Evolutionary conservation across 2,888 invertebrate genomes (phyloP).

Genomic region (Selenia dentaria): DNA sequence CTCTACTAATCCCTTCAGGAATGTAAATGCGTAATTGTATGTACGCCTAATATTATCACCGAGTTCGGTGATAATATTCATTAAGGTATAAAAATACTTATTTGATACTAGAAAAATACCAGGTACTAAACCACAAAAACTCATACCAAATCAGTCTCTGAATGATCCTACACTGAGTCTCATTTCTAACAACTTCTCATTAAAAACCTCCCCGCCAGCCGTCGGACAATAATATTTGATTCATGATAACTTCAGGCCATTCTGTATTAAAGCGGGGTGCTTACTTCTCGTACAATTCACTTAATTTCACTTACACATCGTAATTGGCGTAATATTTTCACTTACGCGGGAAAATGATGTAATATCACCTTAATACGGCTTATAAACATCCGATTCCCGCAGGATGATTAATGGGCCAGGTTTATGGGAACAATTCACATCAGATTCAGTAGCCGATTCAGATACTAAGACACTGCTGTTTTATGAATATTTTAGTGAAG

Average conservation of each 20-base stretch:
- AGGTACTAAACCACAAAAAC: no score
- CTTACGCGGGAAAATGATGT: conserved; percentile 63
- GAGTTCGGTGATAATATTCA: no score
- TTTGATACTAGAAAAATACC: no score
- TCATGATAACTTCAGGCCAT: conserved; percentile 78
- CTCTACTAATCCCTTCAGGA: no score
- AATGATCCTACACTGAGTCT: conserved; percentile 27
- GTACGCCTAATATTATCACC: no score
- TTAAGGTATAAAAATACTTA: no score
- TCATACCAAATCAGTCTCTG: conserved; percentile 18
- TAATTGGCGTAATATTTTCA: conserved; percentile 70
- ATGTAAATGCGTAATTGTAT: no score
- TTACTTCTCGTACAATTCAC: conserved; percentile 59
- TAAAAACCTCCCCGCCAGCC: conserved; percentile 64
- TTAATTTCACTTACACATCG: conserved; percentile 71
- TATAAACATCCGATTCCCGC: conserved; percentile 58
- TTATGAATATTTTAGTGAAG: no score
- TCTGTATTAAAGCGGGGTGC: conserved; percentile 65
- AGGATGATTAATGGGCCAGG: conserved; percentile 37
- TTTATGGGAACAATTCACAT: conserved; percentile 9
- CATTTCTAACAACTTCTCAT: conserved; percentile 67
- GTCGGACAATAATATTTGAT: conserved; percentile 62
- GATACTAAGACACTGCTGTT: background rate
- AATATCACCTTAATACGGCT: conserved; percentile 59
- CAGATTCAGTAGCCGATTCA: conserved; percentile 14